These are phyloP conservation scores for Centropyge bicolor DNA, from an alignment of 2,797 vertebrate genomes.

Conservation along the genomic window DNA sequence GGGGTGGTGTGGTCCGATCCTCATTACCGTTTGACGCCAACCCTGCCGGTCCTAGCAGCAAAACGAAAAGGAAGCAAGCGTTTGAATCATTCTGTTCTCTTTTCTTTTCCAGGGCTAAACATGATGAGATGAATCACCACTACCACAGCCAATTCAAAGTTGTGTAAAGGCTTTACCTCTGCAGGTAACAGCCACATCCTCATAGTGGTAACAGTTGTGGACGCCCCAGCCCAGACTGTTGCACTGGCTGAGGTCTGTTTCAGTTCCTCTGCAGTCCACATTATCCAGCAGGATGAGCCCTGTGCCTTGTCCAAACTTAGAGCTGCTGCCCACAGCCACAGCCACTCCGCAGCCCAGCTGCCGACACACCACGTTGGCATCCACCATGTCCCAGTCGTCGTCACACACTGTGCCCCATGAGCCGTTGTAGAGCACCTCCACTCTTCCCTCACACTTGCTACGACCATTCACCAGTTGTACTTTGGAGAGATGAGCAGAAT, in stretches of 20 bases:
- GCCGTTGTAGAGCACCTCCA: slow-evolving; percentile 90
- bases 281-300: slow-evolving; percentile 95
- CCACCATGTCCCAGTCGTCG: slow-evolving; percentile 97
- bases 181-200: slow-evolving; percentile 93
- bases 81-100: slow-evolving; percentile 5
- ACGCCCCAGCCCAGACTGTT: slow-evolving; percentile 93
- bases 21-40: slow-evolving; percentile 45
- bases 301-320: slow-evolving; percentile 90
- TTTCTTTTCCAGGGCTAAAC: not conserved
- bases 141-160: not conserved
- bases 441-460: slow-evolving; percentile 90
- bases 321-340: slow-evolving; percentile 84
- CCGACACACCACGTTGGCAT: slow-evolving; percentile 93
- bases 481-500: slow-evolving; percentile 68
- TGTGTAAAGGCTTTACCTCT: slow-evolving; percentile 83
- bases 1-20: slow-evolving; percentile 64
- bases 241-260: slow-evolving; percentile 90
- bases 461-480: slow-evolving; percentile 92
- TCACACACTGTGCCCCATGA: slow-evolving; percentile 96
- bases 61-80: slow-evolving; percentile 22
- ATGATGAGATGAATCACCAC: not conserved
- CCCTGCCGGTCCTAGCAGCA: slow-evolving; percentile 61
- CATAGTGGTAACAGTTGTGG: slow-evolving; percentile 98
- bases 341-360: slow-evolving; percentile 93
- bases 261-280: slow-evolving; percentile 92